A percentile compares a stretch with the other conserved stretches of the same genome.
These are phyloP conservation scores for Chloroceryle aenea DNA, from an alignment of 2,113 vertebrate genomes.

Conservation along the genomic window DNA sequence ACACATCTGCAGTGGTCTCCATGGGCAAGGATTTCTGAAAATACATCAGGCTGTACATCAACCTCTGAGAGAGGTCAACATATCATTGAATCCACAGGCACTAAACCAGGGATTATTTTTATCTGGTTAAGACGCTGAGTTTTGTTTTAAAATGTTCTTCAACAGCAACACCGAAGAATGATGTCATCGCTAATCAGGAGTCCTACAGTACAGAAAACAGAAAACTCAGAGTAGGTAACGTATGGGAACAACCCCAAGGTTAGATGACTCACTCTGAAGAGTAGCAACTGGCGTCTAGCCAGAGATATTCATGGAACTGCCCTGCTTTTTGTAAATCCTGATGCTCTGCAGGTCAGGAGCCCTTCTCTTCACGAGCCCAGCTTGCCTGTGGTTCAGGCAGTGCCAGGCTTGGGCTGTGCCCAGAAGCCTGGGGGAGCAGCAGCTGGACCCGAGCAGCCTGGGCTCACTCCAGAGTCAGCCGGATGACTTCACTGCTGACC, in stretches of 20 bases:
- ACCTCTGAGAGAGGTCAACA: neutral
- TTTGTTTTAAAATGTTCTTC: constrained; percentile 28
- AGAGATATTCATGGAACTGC: neutral
- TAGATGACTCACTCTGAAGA: neutral
- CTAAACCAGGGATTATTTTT: constrained; percentile 39
- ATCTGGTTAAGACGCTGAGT: neutral
- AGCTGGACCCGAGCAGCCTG: accelerated
- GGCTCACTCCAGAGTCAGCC: neutral
- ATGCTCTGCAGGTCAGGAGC: neutral
- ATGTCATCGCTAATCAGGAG: neutral
- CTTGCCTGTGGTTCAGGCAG: neutral
- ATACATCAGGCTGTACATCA: neutral
- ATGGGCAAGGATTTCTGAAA: neutral
- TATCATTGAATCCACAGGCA: constrained; percentile 1
- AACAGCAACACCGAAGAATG: neutral
- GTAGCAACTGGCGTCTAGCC: neutral
- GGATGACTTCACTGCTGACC: accelerated
- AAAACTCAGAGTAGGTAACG: neutral
- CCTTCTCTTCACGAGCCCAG: neutral
- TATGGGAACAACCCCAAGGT: neutral
- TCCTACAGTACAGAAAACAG: neutral
- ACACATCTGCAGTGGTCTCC: neutral
- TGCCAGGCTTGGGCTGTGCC: neutral
- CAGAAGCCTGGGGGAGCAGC: neutral
- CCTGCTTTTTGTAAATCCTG: neutral